Evolutionary conservation across 2,113 vertebrate genomes (phyloP).

Genomic region (Callochromis pleurospilus): DNA sequence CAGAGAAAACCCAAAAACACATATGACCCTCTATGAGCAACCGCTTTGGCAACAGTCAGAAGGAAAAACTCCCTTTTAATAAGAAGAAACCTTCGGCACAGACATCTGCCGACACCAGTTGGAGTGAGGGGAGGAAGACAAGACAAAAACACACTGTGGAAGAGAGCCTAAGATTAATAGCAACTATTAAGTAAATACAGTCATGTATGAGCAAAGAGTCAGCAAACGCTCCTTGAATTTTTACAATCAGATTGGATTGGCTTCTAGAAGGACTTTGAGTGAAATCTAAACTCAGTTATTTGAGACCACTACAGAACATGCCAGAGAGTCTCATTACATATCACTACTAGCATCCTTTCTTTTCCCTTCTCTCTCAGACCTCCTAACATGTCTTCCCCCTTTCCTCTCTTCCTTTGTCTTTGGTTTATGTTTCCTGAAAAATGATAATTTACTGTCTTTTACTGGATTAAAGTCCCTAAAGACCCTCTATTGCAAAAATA

Average conservation of each 20-base stretch:
- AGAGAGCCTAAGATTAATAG: not conserved
- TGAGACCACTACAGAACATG: fast-evolving
- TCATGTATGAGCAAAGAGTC: not conserved
- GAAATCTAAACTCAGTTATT: not conserved
- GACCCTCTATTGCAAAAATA: not conserved
- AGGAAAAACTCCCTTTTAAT: not conserved
- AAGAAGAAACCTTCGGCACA: not conserved
- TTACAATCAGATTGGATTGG: not conserved
- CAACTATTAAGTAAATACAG: not conserved
- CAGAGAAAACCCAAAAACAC: not conserved
- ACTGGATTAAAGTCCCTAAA: not conserved
- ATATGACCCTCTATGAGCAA: not conserved
- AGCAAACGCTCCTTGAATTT: not conserved
- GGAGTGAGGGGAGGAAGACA: not conserved
- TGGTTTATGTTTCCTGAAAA: not conserved
- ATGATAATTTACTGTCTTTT: not conserved
- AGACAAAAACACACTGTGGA: not conserved
- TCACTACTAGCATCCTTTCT: not conserved
- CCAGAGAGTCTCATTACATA: fast-evolving
- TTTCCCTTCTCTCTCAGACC: not conserved
- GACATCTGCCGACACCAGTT: fast-evolving
- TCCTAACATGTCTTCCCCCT: fast-evolving
- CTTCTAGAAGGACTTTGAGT: not conserved
- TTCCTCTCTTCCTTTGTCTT: not conserved
- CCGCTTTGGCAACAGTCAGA: fast-evolving